Evolutionary conservation across 2,797 vertebrate genomes (phyloP).

Genomic region (Adrianichthys oophorus): DNA sequence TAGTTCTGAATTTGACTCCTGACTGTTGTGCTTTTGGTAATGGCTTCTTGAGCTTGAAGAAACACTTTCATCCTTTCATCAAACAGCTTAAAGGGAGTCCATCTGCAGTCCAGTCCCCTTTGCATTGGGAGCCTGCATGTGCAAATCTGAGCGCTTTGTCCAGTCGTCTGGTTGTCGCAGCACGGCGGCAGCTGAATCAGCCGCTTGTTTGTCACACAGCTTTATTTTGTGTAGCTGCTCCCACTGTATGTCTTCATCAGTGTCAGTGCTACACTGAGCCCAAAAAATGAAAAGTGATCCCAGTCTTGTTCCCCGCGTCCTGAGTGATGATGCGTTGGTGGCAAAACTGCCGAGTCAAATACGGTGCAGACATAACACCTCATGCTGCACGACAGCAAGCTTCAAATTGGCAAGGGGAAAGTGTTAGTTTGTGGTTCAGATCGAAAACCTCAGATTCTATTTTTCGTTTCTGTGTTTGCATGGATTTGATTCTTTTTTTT

Average conservation of each 20-base stretch:
- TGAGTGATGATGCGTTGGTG: conserved; percentile 15
- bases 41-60: conserved; percentile 32
- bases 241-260: conserved; percentile 9
- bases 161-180: conserved; percentile 15
- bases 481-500: conserved; percentile 11
- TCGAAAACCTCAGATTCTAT: conserved; percentile 36
- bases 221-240: conserved; percentile 9
- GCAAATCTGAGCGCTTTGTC: not conserved
- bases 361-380: conserved; percentile 22
- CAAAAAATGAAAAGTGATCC: conserved; percentile 12
- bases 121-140: conserved; percentile 2
- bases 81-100: conserved; percentile 30
- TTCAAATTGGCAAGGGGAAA: conserved; percentile 32
- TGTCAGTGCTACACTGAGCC: conserved; percentile 1
- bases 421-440: conserved; percentile 42
- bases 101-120: conserved; percentile 21
- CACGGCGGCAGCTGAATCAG: conserved; percentile 8
- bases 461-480: conserved; percentile 5
- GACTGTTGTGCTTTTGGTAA: conserved; percentile 38
- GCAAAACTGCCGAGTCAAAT: conserved; percentile 24
- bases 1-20: conserved; percentile 36
- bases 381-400: conserved; percentile 35
- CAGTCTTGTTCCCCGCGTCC: not conserved
- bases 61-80: conserved; percentile 30
- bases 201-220: not conserved